These are phyloP conservation scores for Phylloscopus trochiloides DNA, from an alignment of 2,113 vertebrate species.

Conservation along the genomic window DNA sequence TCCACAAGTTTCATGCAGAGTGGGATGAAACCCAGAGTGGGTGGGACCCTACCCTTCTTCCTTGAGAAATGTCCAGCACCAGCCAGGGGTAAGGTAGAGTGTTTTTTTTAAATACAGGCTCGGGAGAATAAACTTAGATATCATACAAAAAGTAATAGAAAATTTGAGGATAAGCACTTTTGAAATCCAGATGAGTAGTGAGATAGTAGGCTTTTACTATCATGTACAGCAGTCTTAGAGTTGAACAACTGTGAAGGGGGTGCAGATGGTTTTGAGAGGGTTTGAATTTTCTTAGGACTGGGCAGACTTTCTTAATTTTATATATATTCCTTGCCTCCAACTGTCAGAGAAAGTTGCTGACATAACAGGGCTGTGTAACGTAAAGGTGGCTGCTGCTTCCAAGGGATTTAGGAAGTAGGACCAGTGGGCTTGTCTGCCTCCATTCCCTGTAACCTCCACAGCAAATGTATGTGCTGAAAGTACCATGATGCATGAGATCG, in stretches of 20 bases:
- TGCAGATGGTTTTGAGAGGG: neutral
- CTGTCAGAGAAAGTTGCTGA: neutral
- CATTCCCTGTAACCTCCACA: neutral
- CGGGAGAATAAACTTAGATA: neutral
- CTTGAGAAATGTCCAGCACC: neutral
- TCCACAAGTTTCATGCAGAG: neutral
- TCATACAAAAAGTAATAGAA: neutral
- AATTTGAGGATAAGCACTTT: neutral
- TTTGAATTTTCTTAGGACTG: neutral
- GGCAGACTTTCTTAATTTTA: neutral
- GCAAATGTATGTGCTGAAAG: neutral
- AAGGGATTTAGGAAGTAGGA: neutral
- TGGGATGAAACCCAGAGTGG: too few relatives aligned
- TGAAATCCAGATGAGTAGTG: neutral
- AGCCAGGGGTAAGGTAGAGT: neutral
- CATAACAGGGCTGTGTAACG: neutral
- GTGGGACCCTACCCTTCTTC: neutral
- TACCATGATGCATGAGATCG: neutral
- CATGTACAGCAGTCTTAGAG: neutral
- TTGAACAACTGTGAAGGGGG: neutral
- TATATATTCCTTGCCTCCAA: neutral
- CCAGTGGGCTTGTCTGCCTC: neutral
- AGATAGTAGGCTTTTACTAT: neutral
- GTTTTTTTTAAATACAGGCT: neutral
- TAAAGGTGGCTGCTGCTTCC: neutral